Percentiles rank a stretch among this genome's conserved stretches.
Evolutionary conservation across 2,797 vertebrate species (phyloP).

Genomic region (Lerista edwardsae): DNA sequence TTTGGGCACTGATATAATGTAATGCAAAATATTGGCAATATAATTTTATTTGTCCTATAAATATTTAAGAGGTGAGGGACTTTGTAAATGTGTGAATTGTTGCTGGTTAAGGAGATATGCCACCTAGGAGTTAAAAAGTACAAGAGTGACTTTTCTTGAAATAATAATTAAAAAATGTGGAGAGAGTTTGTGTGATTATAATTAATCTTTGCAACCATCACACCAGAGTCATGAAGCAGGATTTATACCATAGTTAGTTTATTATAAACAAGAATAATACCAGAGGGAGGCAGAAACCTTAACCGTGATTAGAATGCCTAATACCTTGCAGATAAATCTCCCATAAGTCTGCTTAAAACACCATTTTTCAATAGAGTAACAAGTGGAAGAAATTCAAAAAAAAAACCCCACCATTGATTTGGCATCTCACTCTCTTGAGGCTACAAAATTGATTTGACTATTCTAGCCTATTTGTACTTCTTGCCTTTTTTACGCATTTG

Average conservation of each 20-base stretch:
- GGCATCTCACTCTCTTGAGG: neutral
- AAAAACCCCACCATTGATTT: neutral
- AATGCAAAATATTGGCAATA: constrained; percentile 30
- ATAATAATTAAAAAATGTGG: constrained; percentile 30
- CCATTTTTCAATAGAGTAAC: neutral
- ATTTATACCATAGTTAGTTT: constrained; percentile 26
- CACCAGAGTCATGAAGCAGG: constrained; percentile 38
- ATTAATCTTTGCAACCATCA: constrained; percentile 52
- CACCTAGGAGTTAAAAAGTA: constrained; percentile 42
- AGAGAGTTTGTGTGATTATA: constrained; percentile 38
- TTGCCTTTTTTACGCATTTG: constrained; percentile 13
- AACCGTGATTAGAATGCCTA: constrained; percentile 23
- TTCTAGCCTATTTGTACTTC: constrained; percentile 2
- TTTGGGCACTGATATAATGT: constrained; percentile 10
- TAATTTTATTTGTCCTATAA: constrained; percentile 42
- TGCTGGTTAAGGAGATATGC: constrained; percentile 42
- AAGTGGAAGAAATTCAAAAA: constrained; percentile 25
- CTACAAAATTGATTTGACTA: neutral
- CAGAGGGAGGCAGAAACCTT: constrained; percentile 32
- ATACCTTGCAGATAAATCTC: constrained; percentile 25
- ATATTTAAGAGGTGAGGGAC: constrained; percentile 38
- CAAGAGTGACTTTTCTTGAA: constrained; percentile 40
- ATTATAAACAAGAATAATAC: constrained; percentile 26
- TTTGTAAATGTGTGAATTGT: constrained; percentile 44
- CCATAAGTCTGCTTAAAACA: constrained; percentile 7